Base-by-base conservation (phyloP, 2,888 invertebrate genomes). In the Hipparchia semele region DNA sequence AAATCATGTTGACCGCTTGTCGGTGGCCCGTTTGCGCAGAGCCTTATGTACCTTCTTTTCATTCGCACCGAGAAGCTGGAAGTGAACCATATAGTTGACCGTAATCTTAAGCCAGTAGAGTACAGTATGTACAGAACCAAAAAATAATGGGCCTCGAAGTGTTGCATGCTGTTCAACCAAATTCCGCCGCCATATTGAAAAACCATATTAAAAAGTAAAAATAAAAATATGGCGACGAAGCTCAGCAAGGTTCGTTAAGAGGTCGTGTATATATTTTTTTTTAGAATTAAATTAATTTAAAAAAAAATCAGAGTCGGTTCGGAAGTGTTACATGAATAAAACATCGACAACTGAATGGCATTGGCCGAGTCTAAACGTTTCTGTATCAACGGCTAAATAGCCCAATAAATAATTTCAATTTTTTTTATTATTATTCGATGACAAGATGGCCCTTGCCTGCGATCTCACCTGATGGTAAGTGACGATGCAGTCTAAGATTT, bases 301-400 rank as follows among this genome's bases (percentile, higher is more conserved):
- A 77, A 61, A 61, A 59, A 59, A 78, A 64, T 72, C 51, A n/a
- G 78, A 85, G 80, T 87, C 79, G 77, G 80, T 85, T 80, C 81
- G 80, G 81, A 86, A 86, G 87, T 88, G 88, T 89, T 82, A 86
- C 78, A 87, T 87, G 85, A 87, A 84, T 85, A 83, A 84, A 86
- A 89, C 87, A 87, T 86, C 81, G 85, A 88, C 79, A 86, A 86
- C 82, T 83, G 81, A 86, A 84, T 83, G 81, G 81, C 83, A 78
- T 79, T 77, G 70, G 72, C 70, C 73, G 76, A 75, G 75, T 78
- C 71, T 76, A 77, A 77, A 71, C 77, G 75, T 68, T 74, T 72
- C 67, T 51, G 33, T 33, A 56, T 58, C 72, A 51, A 70, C 53
- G 53, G n/a, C 54, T 61, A 69, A n/a, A 45, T 45, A 1, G n/a